Evolutionary conservation across 2,113 vertebrate genomes (phyloP).

Genomic region (Corapipo altera): DNA sequence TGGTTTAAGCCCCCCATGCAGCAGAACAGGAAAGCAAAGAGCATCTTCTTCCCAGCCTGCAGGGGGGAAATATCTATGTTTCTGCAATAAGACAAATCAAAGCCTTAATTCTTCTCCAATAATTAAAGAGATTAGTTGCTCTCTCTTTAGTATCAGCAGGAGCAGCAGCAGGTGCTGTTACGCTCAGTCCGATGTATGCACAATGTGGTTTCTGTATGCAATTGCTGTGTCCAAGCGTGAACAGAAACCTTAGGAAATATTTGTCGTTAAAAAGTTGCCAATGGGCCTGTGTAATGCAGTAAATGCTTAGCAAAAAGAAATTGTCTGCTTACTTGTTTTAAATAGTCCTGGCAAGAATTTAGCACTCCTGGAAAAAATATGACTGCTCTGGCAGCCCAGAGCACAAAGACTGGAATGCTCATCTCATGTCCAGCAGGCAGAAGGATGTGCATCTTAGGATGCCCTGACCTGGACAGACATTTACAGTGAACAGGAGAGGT

Average conservation of each 20-base stretch:
- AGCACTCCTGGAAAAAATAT: neutral
- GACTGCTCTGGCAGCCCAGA: neutral
- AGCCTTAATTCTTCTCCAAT: conserved; percentile 29
- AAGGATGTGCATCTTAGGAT: neutral
- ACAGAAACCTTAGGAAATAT: neutral
- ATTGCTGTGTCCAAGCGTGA: neutral
- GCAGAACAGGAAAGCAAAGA: neutral
- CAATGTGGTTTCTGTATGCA: neutral
- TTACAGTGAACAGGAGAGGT: neutral
- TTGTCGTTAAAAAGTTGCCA: neutral
- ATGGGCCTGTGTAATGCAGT: neutral
- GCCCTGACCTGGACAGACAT: neutral
- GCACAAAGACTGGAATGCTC: neutral
- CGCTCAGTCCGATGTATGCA: neutral
- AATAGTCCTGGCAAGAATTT: neutral
- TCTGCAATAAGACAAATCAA: conserved; percentile 35
- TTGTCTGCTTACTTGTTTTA: neutral
- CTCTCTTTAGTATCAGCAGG: conserved; percentile 35
- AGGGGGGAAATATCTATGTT: neutral
- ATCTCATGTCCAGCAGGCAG: neutral
- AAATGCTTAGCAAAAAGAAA: neutral
- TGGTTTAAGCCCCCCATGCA: neutral
- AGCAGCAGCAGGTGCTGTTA: conserved; percentile 34
- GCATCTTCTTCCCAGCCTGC: neutral
- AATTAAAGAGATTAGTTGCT: conserved; percentile 48